Evolutionary conservation across 2,113 vertebrate genomes (phyloP).

Genomic region (Eidolon helvum): DNA sequence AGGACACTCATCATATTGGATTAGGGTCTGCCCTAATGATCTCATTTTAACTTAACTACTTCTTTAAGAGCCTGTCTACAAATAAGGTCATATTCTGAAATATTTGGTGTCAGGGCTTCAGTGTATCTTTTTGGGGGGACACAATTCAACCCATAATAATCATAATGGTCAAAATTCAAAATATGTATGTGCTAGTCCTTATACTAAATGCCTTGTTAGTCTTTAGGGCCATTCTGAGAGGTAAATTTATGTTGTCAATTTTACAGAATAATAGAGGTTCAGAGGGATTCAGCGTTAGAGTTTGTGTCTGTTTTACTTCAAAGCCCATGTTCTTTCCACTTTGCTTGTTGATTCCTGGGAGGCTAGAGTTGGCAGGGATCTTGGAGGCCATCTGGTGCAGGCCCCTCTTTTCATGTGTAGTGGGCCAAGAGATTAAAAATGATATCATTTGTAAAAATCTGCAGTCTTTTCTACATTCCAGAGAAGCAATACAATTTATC

Average conservation of each 20-base stretch:
- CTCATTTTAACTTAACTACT: neutral
- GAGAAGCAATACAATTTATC: neutral
- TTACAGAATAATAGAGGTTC: neutral
- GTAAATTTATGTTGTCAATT: neutral
- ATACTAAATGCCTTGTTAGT: neutral
- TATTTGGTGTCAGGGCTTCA: neutral
- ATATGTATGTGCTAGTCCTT: neutral
- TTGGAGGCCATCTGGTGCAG: constrained; percentile 52
- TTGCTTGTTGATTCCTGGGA: constrained; percentile 26
- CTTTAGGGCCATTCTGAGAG: neutral
- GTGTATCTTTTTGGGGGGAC: neutral
- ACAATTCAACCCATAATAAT: neutral
- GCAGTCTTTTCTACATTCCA: neutral
- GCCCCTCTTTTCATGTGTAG: neutral
- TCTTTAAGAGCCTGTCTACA: neutral
- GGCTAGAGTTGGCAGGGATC: constrained; percentile 27
- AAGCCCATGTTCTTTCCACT: constrained; percentile 25
- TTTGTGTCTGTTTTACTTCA: constrained; percentile 39
- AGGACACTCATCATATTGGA: neutral
- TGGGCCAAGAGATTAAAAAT: constrained; percentile 45
- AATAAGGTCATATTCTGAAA: neutral
- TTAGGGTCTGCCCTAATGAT: neutral
- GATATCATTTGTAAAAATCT: constrained; percentile 26
- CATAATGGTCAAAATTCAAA: neutral
- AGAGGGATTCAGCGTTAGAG: neutral